These are phyloP conservation scores for Drosophila pandora DNA, from an alignment of 1,140 invertebrate genomes.

Conservation along the genomic window DNA sequence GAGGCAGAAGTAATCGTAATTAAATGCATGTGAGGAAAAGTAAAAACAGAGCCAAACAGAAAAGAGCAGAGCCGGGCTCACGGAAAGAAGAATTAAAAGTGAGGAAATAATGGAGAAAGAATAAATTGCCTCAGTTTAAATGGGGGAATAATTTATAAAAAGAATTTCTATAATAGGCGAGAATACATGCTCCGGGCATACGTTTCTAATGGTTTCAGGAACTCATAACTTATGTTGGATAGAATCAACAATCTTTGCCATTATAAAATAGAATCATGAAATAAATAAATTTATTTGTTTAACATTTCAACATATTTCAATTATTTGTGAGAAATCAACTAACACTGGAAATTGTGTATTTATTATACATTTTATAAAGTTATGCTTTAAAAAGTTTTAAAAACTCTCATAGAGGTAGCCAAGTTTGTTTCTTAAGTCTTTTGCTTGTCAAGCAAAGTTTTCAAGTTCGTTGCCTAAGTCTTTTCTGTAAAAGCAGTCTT, in stretches of 20 bases:
- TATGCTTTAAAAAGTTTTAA: not conserved
- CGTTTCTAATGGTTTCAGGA: conserved; percentile 14
- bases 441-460: not conserved
- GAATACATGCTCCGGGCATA: conserved; percentile 26
- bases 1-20: conserved; percentile 49
- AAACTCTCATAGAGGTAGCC: too few relatives aligned
- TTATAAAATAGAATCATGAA: not conserved
- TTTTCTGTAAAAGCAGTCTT: conserved; percentile 1
- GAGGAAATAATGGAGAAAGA: conserved; percentile 36
- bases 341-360: too few relatives aligned
- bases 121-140: conserved; percentile 47
- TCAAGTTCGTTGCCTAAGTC: conserved; percentile 31
- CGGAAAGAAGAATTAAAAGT: conserved; percentile 40
- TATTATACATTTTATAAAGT: not conserved
- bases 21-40: conserved; percentile 54
- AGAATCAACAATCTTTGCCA: not conserved
- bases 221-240: conserved; percentile 13
- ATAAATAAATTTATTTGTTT: not conserved
- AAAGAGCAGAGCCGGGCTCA: conserved; percentile 6
- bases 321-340: too few relatives aligned
- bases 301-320: too few relatives aligned
- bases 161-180: conserved; percentile 23
- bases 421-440: not conserved
- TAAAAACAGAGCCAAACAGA: conserved; percentile 28
- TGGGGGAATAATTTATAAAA: conserved; percentile 36